A percentile compares a stretch with the other conserved stretches of the same genome.
phyloP scores from a whole-genome alignment of 1,140 invertebrate genomes.

The Drosophila pachea region DNA sequence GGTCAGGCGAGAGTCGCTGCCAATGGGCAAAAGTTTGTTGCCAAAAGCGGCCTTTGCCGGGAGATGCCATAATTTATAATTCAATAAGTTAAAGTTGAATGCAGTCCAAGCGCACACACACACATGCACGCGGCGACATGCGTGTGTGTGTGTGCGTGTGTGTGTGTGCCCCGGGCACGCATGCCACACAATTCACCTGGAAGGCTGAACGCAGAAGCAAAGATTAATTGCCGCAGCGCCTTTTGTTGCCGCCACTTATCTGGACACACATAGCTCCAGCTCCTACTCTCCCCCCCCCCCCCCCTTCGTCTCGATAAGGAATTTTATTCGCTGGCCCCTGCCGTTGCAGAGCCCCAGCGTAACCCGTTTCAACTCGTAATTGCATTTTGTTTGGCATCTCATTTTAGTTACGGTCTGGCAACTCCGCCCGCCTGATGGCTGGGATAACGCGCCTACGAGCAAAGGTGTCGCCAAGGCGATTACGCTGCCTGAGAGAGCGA shows the following conservation, averaged over 20 bases:
- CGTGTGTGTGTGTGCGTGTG: slow-evolving; percentile 11
- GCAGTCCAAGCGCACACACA: slow-evolving; percentile 44
- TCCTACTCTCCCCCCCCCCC: background rate
- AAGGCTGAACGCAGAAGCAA: slow-evolving; percentile 75
- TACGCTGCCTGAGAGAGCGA: slow-evolving; percentile 23
- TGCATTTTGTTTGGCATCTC: slow-evolving; percentile 76
- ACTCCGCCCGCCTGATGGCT: slow-evolving; percentile 46
- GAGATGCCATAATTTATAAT: slow-evolving; percentile 68
- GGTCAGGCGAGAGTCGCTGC: slow-evolving; percentile 57
- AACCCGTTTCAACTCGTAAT: slow-evolving; percentile 50
- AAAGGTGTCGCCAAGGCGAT: slow-evolving; percentile 74
- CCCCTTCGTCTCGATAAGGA: slow-evolving; percentile 58
- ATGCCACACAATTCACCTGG: slow-evolving; percentile 75
- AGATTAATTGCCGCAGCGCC: slow-evolving; percentile 73
- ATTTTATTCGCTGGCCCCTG: slow-evolving; percentile 63
- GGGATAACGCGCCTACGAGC: slow-evolving; percentile 67
- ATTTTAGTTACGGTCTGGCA: slow-evolving; percentile 76
- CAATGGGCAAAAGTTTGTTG: slow-evolving; percentile 68
- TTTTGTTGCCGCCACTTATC: slow-evolving; percentile 68
- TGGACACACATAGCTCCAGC: slow-evolving; percentile 16
- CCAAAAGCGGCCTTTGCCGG: slow-evolving; percentile 17
- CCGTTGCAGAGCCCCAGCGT: slow-evolving; percentile 6
- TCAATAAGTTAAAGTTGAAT: slow-evolving; percentile 76
- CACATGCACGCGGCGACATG: slow-evolving; percentile 4
- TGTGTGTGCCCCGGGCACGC: slow-evolving; percentile 57